Evolutionary conservation across 2,888 invertebrate genomes (phyloP).

Genomic region (Hoplodrina blanda): DNA sequence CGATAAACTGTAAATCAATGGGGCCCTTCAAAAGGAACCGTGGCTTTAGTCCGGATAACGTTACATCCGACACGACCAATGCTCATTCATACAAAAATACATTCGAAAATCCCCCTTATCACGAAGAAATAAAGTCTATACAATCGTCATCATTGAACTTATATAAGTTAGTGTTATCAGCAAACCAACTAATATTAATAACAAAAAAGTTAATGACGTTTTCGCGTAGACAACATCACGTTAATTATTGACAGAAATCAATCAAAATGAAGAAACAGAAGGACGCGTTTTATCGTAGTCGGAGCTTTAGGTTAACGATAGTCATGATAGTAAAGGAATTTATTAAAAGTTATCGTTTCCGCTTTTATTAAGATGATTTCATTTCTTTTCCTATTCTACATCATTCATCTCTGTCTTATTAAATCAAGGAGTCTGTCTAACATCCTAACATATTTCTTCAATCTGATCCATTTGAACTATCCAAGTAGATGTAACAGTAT

Average conservation of each 20-base stretch:
- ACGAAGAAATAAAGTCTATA: slow-evolving; percentile 43
- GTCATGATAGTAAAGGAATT: slow-evolving; percentile 9
- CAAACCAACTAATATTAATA: slow-evolving; percentile 45
- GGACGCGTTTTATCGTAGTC: slow-evolving; percentile 12
- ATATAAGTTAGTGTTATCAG: slow-evolving; percentile 59
- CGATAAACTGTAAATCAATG: slow-evolving; percentile 61
- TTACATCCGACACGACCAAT: slow-evolving; percentile 56
- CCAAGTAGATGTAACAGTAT: slow-evolving; percentile 19
- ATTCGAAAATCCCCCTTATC: slow-evolving; percentile 47
- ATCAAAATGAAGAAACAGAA: slow-evolving; percentile 24
- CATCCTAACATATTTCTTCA: slow-evolving; percentile 9
- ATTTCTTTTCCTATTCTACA: neutral
- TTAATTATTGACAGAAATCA: slow-evolving; percentile 40
- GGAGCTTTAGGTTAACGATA: slow-evolving; percentile 33
- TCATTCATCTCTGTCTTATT: neutral
- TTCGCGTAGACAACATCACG: slow-evolving; percentile 32
- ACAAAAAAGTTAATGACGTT: slow-evolving; percentile 50
- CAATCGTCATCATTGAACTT: slow-evolving; percentile 31
- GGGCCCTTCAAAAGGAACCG: slow-evolving; percentile 54
- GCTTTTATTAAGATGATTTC: neutral
- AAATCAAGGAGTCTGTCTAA: neutral
- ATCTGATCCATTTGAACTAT: slow-evolving; percentile 17
- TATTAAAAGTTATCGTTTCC: neutral
- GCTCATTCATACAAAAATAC: slow-evolving; percentile 32
- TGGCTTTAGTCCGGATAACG: slow-evolving; percentile 58